These are phyloP conservation scores for Macrosteles quadrilineatus DNA, from an alignment of 1,140 invertebrate genomes.

Conservation along the genomic window DNA sequence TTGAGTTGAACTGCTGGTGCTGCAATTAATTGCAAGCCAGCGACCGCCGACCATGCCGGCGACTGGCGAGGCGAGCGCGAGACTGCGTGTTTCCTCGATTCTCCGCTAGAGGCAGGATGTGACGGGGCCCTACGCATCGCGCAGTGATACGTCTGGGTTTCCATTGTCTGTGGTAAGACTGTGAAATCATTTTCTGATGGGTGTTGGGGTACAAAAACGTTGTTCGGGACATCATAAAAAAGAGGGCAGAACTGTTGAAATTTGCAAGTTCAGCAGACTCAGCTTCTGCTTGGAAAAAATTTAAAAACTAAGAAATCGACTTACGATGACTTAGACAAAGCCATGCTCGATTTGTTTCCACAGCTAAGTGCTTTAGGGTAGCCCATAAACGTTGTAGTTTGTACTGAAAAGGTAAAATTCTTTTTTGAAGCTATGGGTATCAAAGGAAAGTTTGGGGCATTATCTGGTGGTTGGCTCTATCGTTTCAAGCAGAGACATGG, in stretches of 20 bases:
- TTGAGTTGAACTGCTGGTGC: too few relatives aligned
- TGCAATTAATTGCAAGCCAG: too few relatives aligned
- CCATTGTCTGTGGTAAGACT: too few relatives aligned
- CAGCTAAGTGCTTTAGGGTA: background rate
- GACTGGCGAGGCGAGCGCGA: too few relatives aligned
- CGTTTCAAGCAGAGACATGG: background rate
- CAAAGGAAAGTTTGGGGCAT: background rate
- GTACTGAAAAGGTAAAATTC: background rate
- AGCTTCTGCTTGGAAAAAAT: background rate
- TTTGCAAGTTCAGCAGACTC: background rate
- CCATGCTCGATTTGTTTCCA: background rate
- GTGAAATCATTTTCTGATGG: background rate
- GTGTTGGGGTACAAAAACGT: background rate
- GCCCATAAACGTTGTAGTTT: background rate
- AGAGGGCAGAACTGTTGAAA: background rate
- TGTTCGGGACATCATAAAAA: background rate
- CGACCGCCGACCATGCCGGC: too few relatives aligned
- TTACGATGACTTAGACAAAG: background rate
- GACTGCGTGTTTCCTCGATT: too few relatives aligned
- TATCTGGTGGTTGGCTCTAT: background rate
- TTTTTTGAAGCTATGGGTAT: background rate
- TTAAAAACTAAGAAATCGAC: background rate
- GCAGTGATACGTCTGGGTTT: too few relatives aligned
- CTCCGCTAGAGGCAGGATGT: too few relatives aligned
- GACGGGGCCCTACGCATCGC: too few relatives aligned